These are phyloP conservation scores for Crepidodera aurea DNA, from an alignment of 2,888 invertebrate species.

Conservation along the genomic window DNA sequence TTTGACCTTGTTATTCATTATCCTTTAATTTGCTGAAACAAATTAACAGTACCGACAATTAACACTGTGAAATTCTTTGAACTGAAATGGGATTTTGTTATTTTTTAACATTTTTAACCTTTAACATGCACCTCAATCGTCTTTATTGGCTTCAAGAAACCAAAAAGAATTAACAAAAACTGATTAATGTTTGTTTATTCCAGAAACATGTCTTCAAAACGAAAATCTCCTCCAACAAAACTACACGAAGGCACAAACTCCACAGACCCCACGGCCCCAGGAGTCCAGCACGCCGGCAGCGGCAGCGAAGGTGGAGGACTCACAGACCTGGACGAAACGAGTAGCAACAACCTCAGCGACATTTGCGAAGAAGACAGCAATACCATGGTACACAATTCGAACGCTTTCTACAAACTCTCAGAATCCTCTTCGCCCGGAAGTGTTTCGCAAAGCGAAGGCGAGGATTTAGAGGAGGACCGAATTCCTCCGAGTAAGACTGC, in stretches of 20 bases:
- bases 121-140: too few relatives aligned
- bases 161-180: too few relatives aligned
- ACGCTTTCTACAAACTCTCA: slow-evolving; percentile 58
- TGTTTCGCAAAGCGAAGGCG: slow-evolving; percentile 61
- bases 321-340: slow-evolving; percentile 65
- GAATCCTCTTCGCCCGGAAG: slow-evolving; percentile 59
- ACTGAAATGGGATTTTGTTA: too few relatives aligned
- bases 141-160: too few relatives aligned
- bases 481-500: slow-evolving; percentile 61
- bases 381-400: slow-evolving; percentile 53
- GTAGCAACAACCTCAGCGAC: slow-evolving; percentile 69
- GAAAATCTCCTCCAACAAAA: slow-evolving; percentile 95
- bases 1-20: too few relatives aligned
- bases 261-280: slow-evolving; percentile 61
- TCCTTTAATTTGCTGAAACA: too few relatives aligned
- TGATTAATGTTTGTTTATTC: slow-evolving; percentile 59
- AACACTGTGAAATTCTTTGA: too few relatives aligned
- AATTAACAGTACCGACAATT: too few relatives aligned
- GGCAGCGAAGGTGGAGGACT: slow-evolving; percentile 69
- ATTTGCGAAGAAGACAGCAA: slow-evolving; percentile 67
- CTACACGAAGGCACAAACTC: slow-evolving; percentile 74
- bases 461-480: slow-evolving; percentile 60
- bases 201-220: slow-evolving; percentile 97
- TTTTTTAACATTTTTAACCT: too few relatives aligned
- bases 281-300: slow-evolving; percentile 59